Percentiles rank a stretch among this genome's conserved stretches.
Evolutionary conservation across 1,140 invertebrate species (phyloP).

Genomic region (Diorhabda elongata): DNA sequence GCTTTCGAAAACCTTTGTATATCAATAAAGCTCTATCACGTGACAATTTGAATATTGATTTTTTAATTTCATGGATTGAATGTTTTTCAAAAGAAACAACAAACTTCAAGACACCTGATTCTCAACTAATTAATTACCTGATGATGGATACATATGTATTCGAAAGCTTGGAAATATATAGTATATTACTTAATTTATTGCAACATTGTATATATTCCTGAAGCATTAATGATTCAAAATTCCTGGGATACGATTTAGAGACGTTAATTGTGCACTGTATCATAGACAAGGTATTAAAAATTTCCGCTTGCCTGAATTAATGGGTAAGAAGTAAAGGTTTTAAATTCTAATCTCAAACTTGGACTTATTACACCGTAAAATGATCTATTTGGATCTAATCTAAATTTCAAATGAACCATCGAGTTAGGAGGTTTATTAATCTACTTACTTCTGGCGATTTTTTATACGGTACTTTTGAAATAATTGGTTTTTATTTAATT

Average conservation of each 20-base stretch:
- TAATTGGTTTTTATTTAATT: not conserved
- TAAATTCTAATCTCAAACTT: slow-evolving; percentile 14
- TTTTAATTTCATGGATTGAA: no score
- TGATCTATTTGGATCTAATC: slow-evolving; percentile 15
- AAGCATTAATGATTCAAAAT: slow-evolving; percentile 22
- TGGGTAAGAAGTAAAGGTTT: slow-evolving; percentile 4
- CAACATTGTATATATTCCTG: not conserved
- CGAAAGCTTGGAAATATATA: no score
- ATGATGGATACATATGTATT: no score
- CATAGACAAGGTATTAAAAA: slow-evolving; percentile 13
- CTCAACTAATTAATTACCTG: no score
- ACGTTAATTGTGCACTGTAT: slow-evolving; percentile 17
- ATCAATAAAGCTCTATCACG: no score
- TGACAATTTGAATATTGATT: no score
- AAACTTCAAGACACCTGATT: no score
- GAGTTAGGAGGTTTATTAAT: not conserved
- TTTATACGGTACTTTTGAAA: not conserved
- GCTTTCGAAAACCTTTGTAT: no score
- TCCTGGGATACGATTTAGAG: slow-evolving; percentile 16
- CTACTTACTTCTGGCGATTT: slow-evolving; percentile 5
- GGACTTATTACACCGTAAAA: slow-evolving; percentile 7
- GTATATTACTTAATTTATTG: no score
- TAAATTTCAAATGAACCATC: slow-evolving; percentile 16
- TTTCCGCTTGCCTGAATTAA: slow-evolving; percentile 16
- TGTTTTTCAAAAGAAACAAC: no score